These are phyloP conservation scores for Siniperca knerii DNA, from an alignment of 2,113 vertebrate genomes.

Conservation along the genomic window DNA sequence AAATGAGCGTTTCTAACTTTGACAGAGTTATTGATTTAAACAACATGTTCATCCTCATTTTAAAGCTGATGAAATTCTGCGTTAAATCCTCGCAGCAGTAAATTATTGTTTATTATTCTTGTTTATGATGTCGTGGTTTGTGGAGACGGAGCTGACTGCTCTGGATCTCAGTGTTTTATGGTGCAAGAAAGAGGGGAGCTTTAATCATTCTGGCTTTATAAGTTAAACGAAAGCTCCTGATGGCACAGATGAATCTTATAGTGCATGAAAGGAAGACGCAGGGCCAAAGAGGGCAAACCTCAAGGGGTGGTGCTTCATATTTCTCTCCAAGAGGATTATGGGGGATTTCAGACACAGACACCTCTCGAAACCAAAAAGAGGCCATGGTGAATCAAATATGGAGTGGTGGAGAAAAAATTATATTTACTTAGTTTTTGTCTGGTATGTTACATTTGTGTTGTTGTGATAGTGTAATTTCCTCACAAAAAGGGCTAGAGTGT, in stretches of 20 bases:
- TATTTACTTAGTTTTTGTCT: slow-evolving; percentile 8
- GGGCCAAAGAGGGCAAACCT: slow-evolving; percentile 70
- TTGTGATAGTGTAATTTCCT: neutral
- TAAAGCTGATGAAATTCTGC: slow-evolving; percentile 35
- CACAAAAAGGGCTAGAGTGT: too few relatives aligned
- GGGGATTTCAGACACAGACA: slow-evolving; percentile 64
- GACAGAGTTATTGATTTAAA: slow-evolving; percentile 36
- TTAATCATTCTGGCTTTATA: slow-evolving; percentile 45
- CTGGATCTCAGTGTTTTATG: slow-evolving; percentile 50
- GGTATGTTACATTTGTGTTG: slow-evolving; percentile 18
- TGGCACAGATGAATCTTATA: slow-evolving; percentile 56
- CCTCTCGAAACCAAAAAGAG: slow-evolving; percentile 60
- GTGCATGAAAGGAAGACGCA: slow-evolving; percentile 43
- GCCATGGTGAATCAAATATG: slow-evolving; percentile 49
- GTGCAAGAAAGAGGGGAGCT: slow-evolving; percentile 23
- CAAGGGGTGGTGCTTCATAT: slow-evolving; percentile 67
- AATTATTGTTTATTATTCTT: slow-evolving; percentile 52
- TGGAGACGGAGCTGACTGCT: slow-evolving; percentile 17
- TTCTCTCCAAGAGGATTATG: slow-evolving; percentile 75
- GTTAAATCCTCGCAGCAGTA: slow-evolving; percentile 33
- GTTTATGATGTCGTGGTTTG: slow-evolving; percentile 39
- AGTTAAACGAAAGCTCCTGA: slow-evolving; percentile 56
- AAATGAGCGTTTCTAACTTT: slow-evolving; percentile 7
- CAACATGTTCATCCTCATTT: slow-evolving; percentile 19
- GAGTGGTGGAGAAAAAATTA: neutral